phyloP scores from a whole-genome alignment of 1,140 invertebrate species.

The Protaetia brevitarsis region DNA sequence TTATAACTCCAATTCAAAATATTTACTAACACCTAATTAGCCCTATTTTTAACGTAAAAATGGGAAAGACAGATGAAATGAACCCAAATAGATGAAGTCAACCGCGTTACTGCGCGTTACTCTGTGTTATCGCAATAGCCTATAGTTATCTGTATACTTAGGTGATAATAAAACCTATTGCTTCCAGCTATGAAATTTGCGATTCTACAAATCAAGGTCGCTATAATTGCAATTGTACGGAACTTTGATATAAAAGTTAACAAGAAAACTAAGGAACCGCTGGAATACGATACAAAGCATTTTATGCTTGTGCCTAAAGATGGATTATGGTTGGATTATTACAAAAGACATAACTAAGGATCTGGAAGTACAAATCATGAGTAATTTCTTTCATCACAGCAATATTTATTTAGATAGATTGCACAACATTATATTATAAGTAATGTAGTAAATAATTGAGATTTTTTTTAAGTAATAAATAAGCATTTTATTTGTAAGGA shows the following conservation, averaged over 20 bases:
- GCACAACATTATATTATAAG: too few relatives aligned
- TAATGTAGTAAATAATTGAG: too few relatives aligned
- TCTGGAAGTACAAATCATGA: too few relatives aligned
- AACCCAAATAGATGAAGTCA: too few relatives aligned
- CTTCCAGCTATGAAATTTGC: conserved; percentile 19
- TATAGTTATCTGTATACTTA: not conserved
- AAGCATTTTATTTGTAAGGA: too few relatives aligned
- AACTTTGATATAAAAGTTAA: conserved; percentile 21
- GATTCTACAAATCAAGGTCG: conserved; percentile 13
- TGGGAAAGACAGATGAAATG: too few relatives aligned
- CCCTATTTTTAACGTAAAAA: too few relatives aligned
- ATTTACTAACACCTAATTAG: too few relatives aligned
- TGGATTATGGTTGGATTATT: conserved; percentile 15
- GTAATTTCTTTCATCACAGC: too few relatives aligned
- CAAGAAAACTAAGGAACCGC: conserved; percentile 18
- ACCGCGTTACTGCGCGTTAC: not conserved
- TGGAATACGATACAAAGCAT: not conserved
- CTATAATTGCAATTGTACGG: not conserved
- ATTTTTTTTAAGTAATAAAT: too few relatives aligned
- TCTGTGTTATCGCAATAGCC: not conserved
- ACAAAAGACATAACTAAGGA: conserved; percentile 14
- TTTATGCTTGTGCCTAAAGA: conserved; percentile 23
- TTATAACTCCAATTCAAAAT: too few relatives aligned
- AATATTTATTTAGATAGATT: too few relatives aligned
- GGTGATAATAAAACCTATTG: not conserved